Evolutionary conservation across 2,113 vertebrate genomes (phyloP).

Genomic region (Callipepla squamata): DNA sequence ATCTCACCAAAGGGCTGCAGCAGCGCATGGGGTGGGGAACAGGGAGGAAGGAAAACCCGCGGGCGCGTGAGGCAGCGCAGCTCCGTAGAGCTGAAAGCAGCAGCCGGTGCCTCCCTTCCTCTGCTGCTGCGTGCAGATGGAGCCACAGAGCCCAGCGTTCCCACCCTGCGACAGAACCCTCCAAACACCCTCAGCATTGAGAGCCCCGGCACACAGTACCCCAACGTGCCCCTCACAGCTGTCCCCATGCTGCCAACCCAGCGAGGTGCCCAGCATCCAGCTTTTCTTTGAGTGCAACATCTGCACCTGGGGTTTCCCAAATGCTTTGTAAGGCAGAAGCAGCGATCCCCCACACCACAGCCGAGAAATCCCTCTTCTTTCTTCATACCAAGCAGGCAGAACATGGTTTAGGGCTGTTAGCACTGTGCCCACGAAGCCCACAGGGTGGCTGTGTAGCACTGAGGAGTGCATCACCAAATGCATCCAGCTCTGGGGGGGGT

Average conservation of each 20-base stretch:
- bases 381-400: not conserved
- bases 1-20: not conserved
- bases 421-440: no score
- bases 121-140: conserved; percentile 53
- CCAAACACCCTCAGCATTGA: not conserved
- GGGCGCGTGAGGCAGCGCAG: not conserved
- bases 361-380: not conserved
- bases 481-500: not conserved
- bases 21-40: not conserved
- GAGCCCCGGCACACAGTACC: no score
- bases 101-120: conserved; percentile 66
- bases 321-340: no score
- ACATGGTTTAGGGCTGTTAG: not conserved
- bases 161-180: not conserved
- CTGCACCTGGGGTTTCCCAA: not conserved
- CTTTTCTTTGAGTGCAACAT: not conserved
- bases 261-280: no score
- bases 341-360: not conserved
- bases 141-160: not conserved
- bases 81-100: conserved; percentile 47
- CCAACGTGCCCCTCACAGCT: not conserved
- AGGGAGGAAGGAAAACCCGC: not conserved
- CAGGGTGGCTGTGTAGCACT: not conserved
- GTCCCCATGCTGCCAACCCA: no score
- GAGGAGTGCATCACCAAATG: not conserved